Evolutionary conservation across 2,113 vertebrate genomes (phyloP).

Genomic region (Chloropsis cyanopogon): DNA sequence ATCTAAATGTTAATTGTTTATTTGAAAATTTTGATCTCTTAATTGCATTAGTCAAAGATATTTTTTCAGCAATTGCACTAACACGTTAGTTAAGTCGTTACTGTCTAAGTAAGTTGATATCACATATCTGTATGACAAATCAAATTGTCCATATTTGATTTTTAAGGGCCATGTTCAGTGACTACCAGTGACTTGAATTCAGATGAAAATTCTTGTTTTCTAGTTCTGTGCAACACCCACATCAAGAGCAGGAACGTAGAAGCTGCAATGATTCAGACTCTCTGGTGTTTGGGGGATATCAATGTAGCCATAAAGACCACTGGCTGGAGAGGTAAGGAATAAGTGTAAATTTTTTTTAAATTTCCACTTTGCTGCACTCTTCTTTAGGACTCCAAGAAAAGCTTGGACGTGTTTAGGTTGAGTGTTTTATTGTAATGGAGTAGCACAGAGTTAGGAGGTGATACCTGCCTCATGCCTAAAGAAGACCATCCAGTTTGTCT

Average conservation of each 20-base stretch:
- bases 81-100: background rate
- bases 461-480: background rate
- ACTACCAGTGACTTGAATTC: background rate
- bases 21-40: background rate
- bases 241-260: conserved; percentile 77
- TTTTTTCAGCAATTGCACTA: background rate
- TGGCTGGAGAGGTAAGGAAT: conserved; percentile 65
- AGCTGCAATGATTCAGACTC: background rate
- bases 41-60: background rate
- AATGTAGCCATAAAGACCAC: background rate
- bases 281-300: background rate
- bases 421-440: background rate
- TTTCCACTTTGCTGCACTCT: background rate
- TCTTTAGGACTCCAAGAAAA: background rate
- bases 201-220: background rate
- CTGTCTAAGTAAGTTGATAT: background rate
- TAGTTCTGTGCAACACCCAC: conserved; percentile 62
- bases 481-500: background rate
- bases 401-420: background rate
- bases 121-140: fast-evolving
- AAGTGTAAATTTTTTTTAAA: background rate
- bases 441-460: background rate
- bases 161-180: background rate
- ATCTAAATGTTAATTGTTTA: background rate
- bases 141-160: background rate